Conservation (phyloP, 2,888 invertebrate species). For the Pherbina coryleti region DNA sequence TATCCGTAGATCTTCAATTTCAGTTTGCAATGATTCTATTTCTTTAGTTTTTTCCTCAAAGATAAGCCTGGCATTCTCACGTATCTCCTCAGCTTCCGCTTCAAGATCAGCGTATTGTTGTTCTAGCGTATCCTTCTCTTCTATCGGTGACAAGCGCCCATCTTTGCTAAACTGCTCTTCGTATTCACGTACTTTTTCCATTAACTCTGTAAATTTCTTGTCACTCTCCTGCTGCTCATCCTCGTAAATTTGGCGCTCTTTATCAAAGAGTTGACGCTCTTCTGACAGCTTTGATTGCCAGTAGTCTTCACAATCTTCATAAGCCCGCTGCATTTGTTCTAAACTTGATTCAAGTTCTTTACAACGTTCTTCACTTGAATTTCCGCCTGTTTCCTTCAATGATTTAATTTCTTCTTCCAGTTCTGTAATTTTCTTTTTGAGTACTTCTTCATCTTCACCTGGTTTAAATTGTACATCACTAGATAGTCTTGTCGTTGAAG, state of each 20-base stretch:
- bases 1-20: constrained; percentile 70
- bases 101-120: constrained; percentile 80
- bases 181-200: constrained; percentile 83
- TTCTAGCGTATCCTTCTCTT: constrained; percentile 80
- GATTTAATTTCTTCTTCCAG: constrained; percentile 61
- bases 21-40: constrained; percentile 71
- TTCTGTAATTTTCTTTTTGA: constrained; percentile 61
- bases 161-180: constrained; percentile 79
- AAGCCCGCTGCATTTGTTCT: constrained; percentile 81
- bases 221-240: constrained; percentile 82
- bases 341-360: constrained; percentile 80
- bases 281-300: constrained; percentile 85
- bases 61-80: constrained; percentile 71
- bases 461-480: constrained; percentile 51
- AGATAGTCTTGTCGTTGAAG: constrained; percentile 46
- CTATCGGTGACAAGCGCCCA: constrained; percentile 80
- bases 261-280: constrained; percentile 78
- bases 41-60: constrained; percentile 73
- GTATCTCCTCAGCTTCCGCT: constrained; percentile 76
- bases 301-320: constrained; percentile 89
- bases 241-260: constrained; percentile 78
- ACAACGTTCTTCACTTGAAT: constrained; percentile 70
- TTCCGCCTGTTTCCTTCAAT: constrained; percentile 37
- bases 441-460: constrained; percentile 55
- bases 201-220: constrained; percentile 81